Evolutionary conservation across 2,888 invertebrate species (phyloP).

Genomic region (Scrobipalpa costella): DNA sequence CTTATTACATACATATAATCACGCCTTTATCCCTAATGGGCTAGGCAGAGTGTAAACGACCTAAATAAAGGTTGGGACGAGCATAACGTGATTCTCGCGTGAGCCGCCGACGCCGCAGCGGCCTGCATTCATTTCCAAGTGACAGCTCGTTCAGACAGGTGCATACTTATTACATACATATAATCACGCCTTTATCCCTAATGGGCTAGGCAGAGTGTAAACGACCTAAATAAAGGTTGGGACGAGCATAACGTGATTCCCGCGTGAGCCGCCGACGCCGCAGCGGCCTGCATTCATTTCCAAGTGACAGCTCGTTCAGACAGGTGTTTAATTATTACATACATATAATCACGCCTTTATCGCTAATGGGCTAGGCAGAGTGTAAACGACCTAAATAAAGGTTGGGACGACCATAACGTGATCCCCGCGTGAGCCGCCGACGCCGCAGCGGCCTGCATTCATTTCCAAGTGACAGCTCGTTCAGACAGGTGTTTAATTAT

Average conservation of each 20-base stretch:
- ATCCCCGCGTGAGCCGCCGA: neutral
- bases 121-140: neutral
- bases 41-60: too few relatives aligned
- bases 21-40: too few relatives aligned
- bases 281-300: neutral
- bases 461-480: neutral
- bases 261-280: neutral
- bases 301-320: neutral
- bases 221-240: too few relatives aligned
- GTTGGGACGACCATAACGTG: neutral
- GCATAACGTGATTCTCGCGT: neutral
- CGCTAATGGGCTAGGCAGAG: too few relatives aligned
- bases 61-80: too few relatives aligned
- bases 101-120: neutral
- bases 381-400: too few relatives aligned
- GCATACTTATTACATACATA: too few relatives aligned
- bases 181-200: too few relatives aligned
- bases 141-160: neutral
- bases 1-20: too few relatives aligned
- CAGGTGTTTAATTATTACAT: too few relatives aligned
- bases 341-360: too few relatives aligned
- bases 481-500: neutral
- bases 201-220: too few relatives aligned
- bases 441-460: neutral
- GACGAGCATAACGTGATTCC: neutral